Base-by-base conservation (phyloP, 2,797 vertebrate species). In the Tenualosa ilisha region DNA sequence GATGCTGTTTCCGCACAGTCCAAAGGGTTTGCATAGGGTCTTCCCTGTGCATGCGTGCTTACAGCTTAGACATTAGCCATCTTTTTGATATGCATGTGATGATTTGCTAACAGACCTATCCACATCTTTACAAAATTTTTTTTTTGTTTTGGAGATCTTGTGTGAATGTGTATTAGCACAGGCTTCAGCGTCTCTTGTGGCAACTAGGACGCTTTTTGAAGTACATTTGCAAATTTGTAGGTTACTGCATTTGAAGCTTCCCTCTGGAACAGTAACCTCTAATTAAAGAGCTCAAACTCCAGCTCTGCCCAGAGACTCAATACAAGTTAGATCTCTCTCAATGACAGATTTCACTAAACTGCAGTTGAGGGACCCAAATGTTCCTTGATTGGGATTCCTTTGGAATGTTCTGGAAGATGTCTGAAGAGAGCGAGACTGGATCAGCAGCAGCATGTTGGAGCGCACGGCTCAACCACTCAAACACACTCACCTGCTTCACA, bases 401-500 rank as follows among this genome's bases (percentile, higher is more conserved):
- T 59, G 20, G 54, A 17, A 20, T 5, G 15, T 6, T 22, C 20
- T 59, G 20, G 54, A 59, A 24, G 40, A 86, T 85, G 82, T 92
- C 90, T 88, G 83, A 87, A 81, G 20, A 59, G 20, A 3, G n/a
- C 83, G 88, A 79, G 54, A 20, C 5, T 6, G n/a, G 50, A 37
- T 53, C 79, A 84, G 89, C 86, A 86, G 88, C 22, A 7, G 89
- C 91, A 93, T 37, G 0, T 46, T 17, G 46, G 40, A 46, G 15
- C 46, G 15, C 72, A 79, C 1, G 90, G 92, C 26, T 89, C 82
- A 92, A 93, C 93, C 86, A 50, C 53, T 31, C 56, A 82, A 46
- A 88, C 86, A 87, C 82, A 95, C 96, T 92, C 95, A 96, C 94
- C 95, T 96, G 96, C 94, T 95, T 95, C 93, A 95, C 92, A 91